A percentile compares a stretch with the other conserved stretches of the same genome.
phyloP scores from a whole-genome alignment of 2,888 invertebrate genomes.

The Phyllotreta cruciferae region DNA sequence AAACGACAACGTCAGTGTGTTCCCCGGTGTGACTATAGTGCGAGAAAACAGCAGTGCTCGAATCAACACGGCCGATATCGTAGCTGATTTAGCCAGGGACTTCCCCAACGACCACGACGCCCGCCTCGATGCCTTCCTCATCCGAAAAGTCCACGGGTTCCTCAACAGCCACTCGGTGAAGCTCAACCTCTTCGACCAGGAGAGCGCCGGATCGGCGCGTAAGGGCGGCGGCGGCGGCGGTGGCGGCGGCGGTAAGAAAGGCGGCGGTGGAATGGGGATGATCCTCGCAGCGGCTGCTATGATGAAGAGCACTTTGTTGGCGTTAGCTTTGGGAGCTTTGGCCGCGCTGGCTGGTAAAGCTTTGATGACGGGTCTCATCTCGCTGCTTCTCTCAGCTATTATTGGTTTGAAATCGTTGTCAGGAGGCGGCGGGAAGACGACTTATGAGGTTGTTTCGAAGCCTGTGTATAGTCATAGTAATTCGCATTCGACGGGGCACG shows the following conservation, averaged over 20 bases:
- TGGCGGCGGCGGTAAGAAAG: conserved; percentile 59
- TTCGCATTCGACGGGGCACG: conserved; percentile 69
- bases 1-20: conserved; percentile 69
- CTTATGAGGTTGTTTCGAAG: conserved; percentile 82
- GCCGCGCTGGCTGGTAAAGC: conserved; percentile 84
- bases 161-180: conserved; percentile 72
- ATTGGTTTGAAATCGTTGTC: conserved; percentile 75
- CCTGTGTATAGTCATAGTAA: conserved; percentile 75
- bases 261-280: conserved; percentile 63
- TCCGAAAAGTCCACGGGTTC: conserved; percentile 72
- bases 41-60: conserved; percentile 62
- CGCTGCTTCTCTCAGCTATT: conserved; percentile 75
- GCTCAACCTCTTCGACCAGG: conserved; percentile 64
- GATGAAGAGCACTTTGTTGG: conserved; percentile 74
- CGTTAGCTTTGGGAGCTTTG: conserved; percentile 74
- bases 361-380: conserved; percentile 79
- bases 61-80: conserved; percentile 69
- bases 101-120: conserved; percentile 77
- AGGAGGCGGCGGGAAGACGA: conserved; percentile 71
- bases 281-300: conserved; percentile 62
- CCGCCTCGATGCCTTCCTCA: conserved; percentile 73
- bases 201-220: conserved; percentile 33
- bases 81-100: conserved; percentile 74
- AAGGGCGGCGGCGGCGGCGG: conserved; percentile 49
- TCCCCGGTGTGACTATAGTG: conserved; percentile 76